Evolutionary conservation across 2,113 vertebrate genomes (phyloP).

Genomic region (Sisor rabdophorus): DNA sequence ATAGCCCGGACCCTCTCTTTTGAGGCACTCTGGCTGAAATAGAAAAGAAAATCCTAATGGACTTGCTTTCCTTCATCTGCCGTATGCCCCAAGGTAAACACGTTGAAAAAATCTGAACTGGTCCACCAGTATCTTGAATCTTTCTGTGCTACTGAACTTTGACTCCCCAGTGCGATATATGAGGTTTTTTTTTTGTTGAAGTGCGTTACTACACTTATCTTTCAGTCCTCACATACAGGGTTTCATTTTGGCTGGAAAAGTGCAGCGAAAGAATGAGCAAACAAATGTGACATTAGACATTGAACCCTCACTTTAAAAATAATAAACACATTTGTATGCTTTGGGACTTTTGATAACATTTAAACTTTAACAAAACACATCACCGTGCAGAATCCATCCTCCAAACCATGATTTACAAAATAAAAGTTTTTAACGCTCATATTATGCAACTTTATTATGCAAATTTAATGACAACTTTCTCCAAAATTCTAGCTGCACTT

Average conservation of each 20-base stretch:
- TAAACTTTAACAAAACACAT: no score
- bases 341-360: not conserved
- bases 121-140: constrained; percentile 2
- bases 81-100: constrained; percentile 25
- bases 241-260: constrained; percentile 12
- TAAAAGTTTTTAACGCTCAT: not conserved
- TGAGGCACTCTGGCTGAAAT: constrained; percentile 31
- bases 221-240: not conserved
- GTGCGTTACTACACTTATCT: not conserved
- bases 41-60: constrained; percentile 28
- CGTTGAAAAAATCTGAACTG: constrained; percentile 18
- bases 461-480: no score
- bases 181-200: constrained; percentile 18
- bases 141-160: not conserved
- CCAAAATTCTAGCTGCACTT: not conserved
- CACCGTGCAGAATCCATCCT: not conserved
- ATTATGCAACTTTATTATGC: no score
- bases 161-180: constrained; percentile 8
- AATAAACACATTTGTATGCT: not conserved
- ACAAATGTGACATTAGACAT: not conserved
- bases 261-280: not conserved
- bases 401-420: not conserved
- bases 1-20: constrained; percentile 19
- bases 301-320: not conserved
- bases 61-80: constrained; percentile 23